phyloP scores from a whole-genome alignment of 2,888 invertebrate species.

The Parelbella ahira region DNA sequence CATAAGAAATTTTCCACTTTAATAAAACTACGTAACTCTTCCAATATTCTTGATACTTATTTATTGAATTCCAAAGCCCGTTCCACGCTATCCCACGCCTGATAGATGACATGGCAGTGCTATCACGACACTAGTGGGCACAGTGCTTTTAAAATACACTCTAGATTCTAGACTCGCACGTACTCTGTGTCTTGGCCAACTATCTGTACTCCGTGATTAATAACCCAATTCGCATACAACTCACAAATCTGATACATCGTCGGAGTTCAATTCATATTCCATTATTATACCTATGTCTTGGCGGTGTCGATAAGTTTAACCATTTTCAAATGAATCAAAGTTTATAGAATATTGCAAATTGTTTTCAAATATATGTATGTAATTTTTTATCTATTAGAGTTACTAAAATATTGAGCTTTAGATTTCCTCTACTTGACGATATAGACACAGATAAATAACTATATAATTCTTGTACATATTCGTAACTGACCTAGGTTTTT shows the following conservation, averaged over 20 bases:
- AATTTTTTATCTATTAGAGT: too few relatives aligned
- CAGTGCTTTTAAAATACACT: constrained; percentile 20
- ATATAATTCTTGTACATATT: too few relatives aligned
- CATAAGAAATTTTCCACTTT: too few relatives aligned
- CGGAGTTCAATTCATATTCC: constrained; percentile 17
- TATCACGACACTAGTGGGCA: constrained; percentile 22
- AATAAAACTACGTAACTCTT: too few relatives aligned
- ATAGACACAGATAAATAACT: too few relatives aligned
- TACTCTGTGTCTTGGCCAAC: constrained; percentile 21
- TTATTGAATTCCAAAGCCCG: constrained; percentile 1
- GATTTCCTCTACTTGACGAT: too few relatives aligned
- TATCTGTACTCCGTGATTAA: constrained; percentile 21
- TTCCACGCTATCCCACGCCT: constrained; percentile 19
- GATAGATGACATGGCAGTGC: constrained; percentile 22
- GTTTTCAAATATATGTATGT: too few relatives aligned
- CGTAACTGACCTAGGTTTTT: too few relatives aligned
- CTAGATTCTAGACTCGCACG: constrained; percentile 21
- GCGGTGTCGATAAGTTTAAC: constrained; percentile 15
- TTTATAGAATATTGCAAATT: too few relatives aligned
- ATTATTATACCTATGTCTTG: constrained; percentile 12
- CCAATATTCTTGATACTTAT: too few relatives aligned
- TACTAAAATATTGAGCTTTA: too few relatives aligned
- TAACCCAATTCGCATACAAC: constrained; percentile 17
- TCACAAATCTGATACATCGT: constrained; percentile 21
- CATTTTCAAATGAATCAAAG: too few relatives aligned